Evolutionary conservation across 2,888 invertebrate genomes (phyloP).

Genomic region (Acheta domesticus): DNA sequence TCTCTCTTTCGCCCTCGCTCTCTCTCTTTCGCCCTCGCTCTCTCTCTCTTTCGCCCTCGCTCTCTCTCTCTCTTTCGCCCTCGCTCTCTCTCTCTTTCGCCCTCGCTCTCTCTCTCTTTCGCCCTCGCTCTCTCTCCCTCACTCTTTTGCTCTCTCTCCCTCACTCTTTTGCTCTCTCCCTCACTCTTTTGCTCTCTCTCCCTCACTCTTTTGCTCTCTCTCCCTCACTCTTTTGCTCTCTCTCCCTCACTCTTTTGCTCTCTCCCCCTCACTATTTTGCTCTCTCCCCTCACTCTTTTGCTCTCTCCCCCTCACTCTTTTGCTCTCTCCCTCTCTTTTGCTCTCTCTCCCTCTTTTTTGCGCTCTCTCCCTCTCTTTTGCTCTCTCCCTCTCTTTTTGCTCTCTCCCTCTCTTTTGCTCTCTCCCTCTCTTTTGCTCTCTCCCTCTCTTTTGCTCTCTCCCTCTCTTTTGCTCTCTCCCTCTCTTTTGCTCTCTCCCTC

Average conservation of each 20-base stretch:
- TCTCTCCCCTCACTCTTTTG: neutral
- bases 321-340: accelerated
- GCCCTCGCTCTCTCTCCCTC: too few species aligned
- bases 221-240: neutral
- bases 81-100: too few species aligned
- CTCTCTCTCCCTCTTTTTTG: neutral
- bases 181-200: neutral
- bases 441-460: neutral
- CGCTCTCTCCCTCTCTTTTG: neutral
- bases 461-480: neutral
- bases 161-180: neutral
- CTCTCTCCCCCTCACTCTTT: neutral
- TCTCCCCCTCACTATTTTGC: neutral
- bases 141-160: too few species aligned
- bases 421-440: neutral
- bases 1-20: too few species aligned
- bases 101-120: too few species aligned
- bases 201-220: neutral
- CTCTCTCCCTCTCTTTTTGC: neutral
- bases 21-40: too few species aligned
- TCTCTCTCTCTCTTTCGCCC: too few species aligned
- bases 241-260: neutral
- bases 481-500: neutral
- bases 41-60: too few species aligned
- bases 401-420: neutral